Conservation (phyloP, 2,113 vertebrate genomes). For the Actinemys pallida region DNA sequence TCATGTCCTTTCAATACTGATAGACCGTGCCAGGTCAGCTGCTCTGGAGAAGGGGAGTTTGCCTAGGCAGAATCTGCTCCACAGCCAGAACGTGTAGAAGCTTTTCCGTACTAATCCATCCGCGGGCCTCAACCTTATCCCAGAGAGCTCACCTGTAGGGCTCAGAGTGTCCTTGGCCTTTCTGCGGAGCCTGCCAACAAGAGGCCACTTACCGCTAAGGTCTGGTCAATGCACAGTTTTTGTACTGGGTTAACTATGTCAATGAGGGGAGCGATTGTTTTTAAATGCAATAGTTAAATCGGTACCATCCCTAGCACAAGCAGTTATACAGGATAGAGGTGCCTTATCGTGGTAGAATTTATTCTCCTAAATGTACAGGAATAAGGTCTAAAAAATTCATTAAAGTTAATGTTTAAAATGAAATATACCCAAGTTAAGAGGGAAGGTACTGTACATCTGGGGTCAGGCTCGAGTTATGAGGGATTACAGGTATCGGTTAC, state of each 20-base stretch:
- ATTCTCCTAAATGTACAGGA: not conserved
- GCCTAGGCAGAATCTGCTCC: not conserved
- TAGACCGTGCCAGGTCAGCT: not conserved
- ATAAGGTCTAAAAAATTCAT: not conserved
- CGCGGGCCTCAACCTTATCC: not conserved
- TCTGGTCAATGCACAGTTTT: not conserved
- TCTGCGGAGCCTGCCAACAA: rapidly evolving
- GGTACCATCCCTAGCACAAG: not conserved
- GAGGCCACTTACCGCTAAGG: not conserved
- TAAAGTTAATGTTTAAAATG: no score
- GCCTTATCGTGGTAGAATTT: not conserved
- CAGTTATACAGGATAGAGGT: not conserved
- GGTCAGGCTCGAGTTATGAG: no score
- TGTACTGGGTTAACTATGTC: not conserved
- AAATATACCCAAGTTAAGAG: no score
- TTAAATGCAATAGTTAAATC: not conserved
- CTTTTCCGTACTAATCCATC: not conserved
- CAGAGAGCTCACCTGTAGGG: not conserved
- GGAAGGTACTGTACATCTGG: no score
- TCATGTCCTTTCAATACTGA: not conserved
- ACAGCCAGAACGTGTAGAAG: not conserved
- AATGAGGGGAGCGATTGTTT: not conserved
- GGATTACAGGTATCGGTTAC: no score
- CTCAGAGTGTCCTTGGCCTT: not conserved
- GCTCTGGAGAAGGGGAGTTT: not conserved